Evolutionary conservation across 2,888 invertebrate genomes (phyloP).

Genomic region (Psylliodes chrysocephalus): DNA sequence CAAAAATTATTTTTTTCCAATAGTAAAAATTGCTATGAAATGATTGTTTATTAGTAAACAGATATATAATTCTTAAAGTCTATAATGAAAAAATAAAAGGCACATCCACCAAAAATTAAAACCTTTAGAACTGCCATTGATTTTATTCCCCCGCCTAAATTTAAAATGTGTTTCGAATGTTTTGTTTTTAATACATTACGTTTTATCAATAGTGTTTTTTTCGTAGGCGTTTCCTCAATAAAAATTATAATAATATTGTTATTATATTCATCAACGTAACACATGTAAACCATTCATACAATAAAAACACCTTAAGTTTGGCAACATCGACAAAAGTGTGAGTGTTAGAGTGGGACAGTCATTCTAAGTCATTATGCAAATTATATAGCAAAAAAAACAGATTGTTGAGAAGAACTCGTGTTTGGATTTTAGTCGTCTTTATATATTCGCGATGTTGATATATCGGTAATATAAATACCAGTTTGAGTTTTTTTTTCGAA

Average conservation of each 20-base stretch:
- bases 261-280: too few species aligned
- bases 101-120: too few species aligned
- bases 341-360: conserved; percentile 42
- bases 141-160: too few species aligned
- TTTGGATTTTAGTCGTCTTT: conserved; percentile 43
- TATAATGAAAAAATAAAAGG: too few species aligned
- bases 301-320: neutral
- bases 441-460: conserved; percentile 44
- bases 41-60: too few species aligned
- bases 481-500: neutral
- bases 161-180: too few species aligned
- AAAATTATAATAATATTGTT: too few species aligned
- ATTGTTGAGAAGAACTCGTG: conserved; percentile 43
- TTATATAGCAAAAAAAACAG: conserved; percentile 44
- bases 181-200: neutral
- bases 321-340: conserved; percentile 32
- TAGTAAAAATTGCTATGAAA: too few species aligned
- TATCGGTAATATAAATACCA: conserved; percentile 25
- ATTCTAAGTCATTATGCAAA: conserved; percentile 45
- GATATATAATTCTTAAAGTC: too few species aligned
- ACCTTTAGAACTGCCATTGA: too few species aligned
- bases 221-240: neutral
- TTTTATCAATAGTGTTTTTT: neutral
- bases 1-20: too few species aligned
- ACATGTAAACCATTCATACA: too few species aligned